A percentile compares a stretch with the other conserved stretches of the same genome.
These are phyloP conservation scores for Chrysopilus asiliformis DNA, from an alignment of 2,888 invertebrate species.

Conservation along the genomic window DNA sequence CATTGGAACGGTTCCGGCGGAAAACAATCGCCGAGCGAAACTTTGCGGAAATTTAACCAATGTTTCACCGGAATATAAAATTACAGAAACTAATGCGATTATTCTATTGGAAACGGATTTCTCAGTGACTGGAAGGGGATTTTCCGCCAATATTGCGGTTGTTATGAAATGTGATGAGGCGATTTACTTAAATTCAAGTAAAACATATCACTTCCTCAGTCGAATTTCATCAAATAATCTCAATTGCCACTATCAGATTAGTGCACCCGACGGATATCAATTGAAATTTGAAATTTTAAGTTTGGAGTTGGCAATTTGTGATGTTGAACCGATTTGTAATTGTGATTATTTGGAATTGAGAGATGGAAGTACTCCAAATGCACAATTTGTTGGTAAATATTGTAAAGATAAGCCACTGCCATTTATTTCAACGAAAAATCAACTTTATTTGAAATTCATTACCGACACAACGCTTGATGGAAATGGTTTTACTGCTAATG, in stretches of 20 bases:
- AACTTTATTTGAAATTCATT: no score
- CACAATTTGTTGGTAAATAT: conserved; percentile 47
- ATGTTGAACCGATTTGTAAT: no score
- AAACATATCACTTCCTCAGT: not conserved
- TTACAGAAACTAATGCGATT: not conserved
- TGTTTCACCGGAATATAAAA: not conserved
- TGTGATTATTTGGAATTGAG: conserved; percentile 55
- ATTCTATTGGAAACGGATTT: not conserved
- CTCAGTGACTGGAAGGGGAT: not conserved
- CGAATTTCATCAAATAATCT: no score
- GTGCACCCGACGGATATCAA: not conserved
- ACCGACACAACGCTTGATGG: no score
- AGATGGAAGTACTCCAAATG: conserved; percentile 58
- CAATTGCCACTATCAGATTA: not conserved
- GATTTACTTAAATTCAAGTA: not conserved
- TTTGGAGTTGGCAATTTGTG: no score
- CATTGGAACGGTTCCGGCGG: not conserved
- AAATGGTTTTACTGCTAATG: not conserved
- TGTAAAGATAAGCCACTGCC: conserved; percentile 45
- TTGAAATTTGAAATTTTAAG: no score
- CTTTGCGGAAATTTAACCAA: not conserved
- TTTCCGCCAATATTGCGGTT: not conserved
- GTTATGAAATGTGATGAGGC: not conserved
- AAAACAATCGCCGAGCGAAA: no score
- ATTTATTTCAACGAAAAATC: conserved; percentile 37